phyloP scores from a whole-genome alignment of 1,140 invertebrate species.

The Ylistrum balloti region DNA sequence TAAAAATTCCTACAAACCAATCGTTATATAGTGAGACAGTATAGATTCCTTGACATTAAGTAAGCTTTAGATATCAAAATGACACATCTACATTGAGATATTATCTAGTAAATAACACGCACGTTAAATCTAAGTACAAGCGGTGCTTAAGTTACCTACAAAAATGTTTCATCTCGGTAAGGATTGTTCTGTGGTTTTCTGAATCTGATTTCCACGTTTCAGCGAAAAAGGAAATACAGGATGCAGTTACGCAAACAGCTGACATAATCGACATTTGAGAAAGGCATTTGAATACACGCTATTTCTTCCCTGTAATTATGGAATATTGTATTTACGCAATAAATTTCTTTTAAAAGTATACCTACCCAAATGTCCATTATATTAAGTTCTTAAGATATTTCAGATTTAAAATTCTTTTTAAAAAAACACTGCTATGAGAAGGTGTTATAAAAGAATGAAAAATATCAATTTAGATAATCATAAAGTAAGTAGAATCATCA shows the following conservation, averaged over 20 bases:
- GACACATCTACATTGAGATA: not conserved
- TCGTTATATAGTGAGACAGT: not conserved
- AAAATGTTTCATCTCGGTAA: not conserved
- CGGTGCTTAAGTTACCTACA: too few species aligned
- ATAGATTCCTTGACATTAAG: not conserved
- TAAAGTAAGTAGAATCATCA: too few species aligned
- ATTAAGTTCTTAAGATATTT: too few species aligned
- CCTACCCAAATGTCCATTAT: too few species aligned
- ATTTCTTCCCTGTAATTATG: not conserved
- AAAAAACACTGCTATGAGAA: too few species aligned
- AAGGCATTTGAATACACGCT: not conserved
- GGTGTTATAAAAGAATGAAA: too few species aligned
- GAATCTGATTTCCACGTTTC: not conserved
- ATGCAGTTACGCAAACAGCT: conserved; percentile 16
- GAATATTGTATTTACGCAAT: too few species aligned
- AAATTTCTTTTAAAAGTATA: too few species aligned
- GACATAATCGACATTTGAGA: conserved; percentile 13
- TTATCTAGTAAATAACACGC: too few species aligned
- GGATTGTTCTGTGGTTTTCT: conserved; percentile 32
- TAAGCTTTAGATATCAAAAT: not conserved
- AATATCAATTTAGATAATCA: too few species aligned
- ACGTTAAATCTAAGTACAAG: too few species aligned
- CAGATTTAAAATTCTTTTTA: too few species aligned
- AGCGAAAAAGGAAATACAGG: not conserved
- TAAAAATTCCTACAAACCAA: not conserved